Conservation (phyloP, 2,888 invertebrate genomes). For the Hylaea fasciaria region DNA sequence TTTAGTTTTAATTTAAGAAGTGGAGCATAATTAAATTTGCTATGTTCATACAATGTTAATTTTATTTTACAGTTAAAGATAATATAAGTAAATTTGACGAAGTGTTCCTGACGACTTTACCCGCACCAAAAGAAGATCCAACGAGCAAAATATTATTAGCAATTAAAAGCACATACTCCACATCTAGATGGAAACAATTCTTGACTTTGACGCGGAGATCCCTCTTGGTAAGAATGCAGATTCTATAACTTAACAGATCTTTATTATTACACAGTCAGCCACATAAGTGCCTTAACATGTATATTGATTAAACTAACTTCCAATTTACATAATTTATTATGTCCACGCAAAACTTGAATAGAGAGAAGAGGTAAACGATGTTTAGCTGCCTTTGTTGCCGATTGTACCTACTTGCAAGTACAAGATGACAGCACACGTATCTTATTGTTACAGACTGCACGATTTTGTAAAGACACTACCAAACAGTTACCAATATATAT, state of each 20-base stretch:
- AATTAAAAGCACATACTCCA: conserved; percentile 75
- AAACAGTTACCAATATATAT: not conserved
- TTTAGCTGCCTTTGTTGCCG: no score
- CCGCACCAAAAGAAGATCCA: conserved; percentile 71
- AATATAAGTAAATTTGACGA: conserved; percentile 62
- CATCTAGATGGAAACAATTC: conserved; percentile 75
- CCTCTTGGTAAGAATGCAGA: conserved; percentile 65
- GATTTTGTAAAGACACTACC: not conserved
- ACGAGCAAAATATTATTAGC: conserved; percentile 74
- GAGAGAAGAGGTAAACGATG: no score
- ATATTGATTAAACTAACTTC: no score
- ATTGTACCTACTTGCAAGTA: no score
- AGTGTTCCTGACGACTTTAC: conserved; percentile 68
- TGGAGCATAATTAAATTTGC: no score
- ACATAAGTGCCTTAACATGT: no score
- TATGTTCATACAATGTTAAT: no score
- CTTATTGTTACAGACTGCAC: no score
- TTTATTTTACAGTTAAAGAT: conserved; percentile 56
- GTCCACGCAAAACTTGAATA: no score
- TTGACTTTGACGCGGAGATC: conserved; percentile 70
- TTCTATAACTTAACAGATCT: not conserved
- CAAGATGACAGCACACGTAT: no score
- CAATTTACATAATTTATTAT: no score
- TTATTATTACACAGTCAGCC: not conserved
- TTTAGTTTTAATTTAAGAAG: no score